Conservation (phyloP, 53 echinoderm and acorn worm species). For the Paelopatides confundens region DNA sequence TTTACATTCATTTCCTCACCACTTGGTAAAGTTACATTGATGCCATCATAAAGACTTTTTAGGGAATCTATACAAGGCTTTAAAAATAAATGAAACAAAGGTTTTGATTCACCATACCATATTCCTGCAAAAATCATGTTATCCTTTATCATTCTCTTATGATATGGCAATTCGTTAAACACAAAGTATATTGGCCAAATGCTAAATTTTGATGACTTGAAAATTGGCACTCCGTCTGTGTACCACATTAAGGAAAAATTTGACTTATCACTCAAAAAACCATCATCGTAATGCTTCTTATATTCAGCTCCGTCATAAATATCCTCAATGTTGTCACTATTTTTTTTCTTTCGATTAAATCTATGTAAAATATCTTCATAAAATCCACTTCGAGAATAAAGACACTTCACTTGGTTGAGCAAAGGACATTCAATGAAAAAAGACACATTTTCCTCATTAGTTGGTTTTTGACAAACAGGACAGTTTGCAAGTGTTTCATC, state of each 20-base stretch:
- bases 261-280: neutral
- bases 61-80: too few species aligned
- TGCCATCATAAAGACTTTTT: neutral
- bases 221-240: too few species aligned
- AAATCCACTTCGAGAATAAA: neutral
- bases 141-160: too few species aligned
- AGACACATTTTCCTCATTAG: neutral
- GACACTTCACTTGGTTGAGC: neutral
- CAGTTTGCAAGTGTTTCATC: neutral
- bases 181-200: too few species aligned
- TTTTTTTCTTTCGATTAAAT: neutral
- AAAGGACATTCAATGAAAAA: slow-evolving; percentile 9
- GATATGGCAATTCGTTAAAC: too few species aligned
- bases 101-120: slow-evolving; percentile 2
- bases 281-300: too few species aligned
- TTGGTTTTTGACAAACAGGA: neutral
- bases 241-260: slow-evolving; percentile 18
- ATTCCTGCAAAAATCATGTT: too few species aligned
- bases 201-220: too few species aligned
- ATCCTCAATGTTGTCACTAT: neutral
- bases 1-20: too few species aligned
- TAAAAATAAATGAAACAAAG: neutral
- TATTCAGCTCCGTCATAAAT: slow-evolving; percentile 1
- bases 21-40: neutral
- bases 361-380: neutral